phyloP scores from a whole-genome alignment of 2,113 vertebrate species.

The Cranoglanis bouderius region DNA sequence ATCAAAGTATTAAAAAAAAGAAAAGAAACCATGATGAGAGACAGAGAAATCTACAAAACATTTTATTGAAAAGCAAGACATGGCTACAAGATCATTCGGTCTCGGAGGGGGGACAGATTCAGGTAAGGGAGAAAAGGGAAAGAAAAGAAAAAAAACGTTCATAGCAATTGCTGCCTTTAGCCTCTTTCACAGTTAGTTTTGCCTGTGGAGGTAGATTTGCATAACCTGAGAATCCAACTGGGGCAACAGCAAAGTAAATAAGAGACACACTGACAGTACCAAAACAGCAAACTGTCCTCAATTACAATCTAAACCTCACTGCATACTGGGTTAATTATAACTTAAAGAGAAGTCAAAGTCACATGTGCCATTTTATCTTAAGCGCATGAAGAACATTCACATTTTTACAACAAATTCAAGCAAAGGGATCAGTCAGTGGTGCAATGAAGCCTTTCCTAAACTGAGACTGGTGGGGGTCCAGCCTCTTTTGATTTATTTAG shows the following conservation, averaged over 20 bases:
- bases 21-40: not conserved
- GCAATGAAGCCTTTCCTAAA: not conserved
- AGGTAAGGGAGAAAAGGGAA: constrained; percentile 71
- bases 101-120: constrained; percentile 75
- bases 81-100: constrained; percentile 82
- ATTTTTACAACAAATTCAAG: constrained; percentile 9
- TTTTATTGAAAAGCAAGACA: constrained; percentile 92
- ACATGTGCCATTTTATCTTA: not conserved
- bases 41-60: constrained; percentile 91
- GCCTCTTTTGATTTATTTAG: not conserved
- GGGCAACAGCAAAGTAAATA: constrained; percentile 64
- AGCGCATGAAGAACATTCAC: constrained; percentile 1
- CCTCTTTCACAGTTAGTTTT: constrained; percentile 86
- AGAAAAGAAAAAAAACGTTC: constrained; percentile 75
- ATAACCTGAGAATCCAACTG: constrained; percentile 90
- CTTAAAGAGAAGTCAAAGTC: not conserved
- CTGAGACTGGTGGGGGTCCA: constrained; percentile 2
- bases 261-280: constrained; percentile 39
- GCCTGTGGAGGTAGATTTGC: constrained; percentile 94
- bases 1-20: not conserved
- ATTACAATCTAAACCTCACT: constrained; percentile 3
- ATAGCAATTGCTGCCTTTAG: constrained; percentile 81
- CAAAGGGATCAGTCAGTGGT: not conserved
- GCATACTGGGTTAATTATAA: not conserved
- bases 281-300: constrained; percentile 8